Evolutionary conservation across 1,140 invertebrate species (phyloP), one percentile per base, ranked within the genome.

Genomic region (Armadillidium nasatum): DNA sequence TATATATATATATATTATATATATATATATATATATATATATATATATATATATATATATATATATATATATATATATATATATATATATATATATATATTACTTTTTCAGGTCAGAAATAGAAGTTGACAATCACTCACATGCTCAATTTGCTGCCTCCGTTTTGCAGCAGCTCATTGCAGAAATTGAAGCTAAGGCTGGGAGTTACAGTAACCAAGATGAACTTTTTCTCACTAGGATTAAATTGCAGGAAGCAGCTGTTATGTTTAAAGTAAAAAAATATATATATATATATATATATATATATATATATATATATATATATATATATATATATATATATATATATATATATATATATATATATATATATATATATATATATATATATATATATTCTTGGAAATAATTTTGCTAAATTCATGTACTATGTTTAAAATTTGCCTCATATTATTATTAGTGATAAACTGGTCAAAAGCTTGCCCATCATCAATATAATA

Each of bases 161-260:
- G 86, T 94, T 82, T 87, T 94, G 7, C 87, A 86, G 73, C 88
- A 89, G 69, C 85, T 96, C 60, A 89, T 95, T 66, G 87, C 89
- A 82, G 92, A 95, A 85, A 86, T 95, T 77, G 91, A 94, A 84
- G 86, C 87, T 3, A 92, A 92, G 85, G 90, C 91, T 0, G 88
- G 88, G 73, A 87, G 88, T 46, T 86, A 92, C 81, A 85, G 85
- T 67, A 87, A 85, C 44, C 89, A 91, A 50, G 80, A 82, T 72
- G 91, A 93, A 77, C 88, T 92, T 80, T 94, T 94, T 83, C 84
- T 94, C 2, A 91, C 90, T 4, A 91, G 91, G 85, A 85, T 94
- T 77, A 94, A 93, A 82, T 87, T 96, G 7, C 87, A 90, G 46
- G 92, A 94, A 82, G 91, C 92, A 22, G 91, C 91, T 10, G 91